Evolutionary conservation across 2,113 vertebrate species (phyloP).

Genomic region (Marcusenius ussheri): DNA sequence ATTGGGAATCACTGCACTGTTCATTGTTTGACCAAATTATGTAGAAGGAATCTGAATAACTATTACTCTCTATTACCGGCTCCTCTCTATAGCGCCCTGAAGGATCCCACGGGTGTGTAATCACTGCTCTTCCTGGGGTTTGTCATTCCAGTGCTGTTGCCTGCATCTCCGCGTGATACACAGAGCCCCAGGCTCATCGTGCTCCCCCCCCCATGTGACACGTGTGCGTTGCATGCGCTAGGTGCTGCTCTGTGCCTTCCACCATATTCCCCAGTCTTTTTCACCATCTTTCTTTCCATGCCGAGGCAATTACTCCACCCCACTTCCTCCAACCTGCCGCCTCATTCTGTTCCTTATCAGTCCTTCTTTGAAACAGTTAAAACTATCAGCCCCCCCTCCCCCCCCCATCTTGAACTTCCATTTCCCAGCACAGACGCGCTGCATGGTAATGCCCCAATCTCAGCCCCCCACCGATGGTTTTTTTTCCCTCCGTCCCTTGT

Average conservation of each 20-base stretch:
- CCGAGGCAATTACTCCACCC: slow-evolving; percentile 26
- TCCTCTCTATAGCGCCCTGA: neutral
- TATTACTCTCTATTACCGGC: neutral
- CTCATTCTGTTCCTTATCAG: slow-evolving; percentile 65
- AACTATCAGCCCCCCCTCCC: slow-evolving; percentile 62
- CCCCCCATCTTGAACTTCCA: slow-evolving; percentile 48
- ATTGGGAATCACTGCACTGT: neutral
- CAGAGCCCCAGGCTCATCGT: slow-evolving; percentile 21
- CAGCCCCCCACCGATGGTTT: slow-evolving; percentile 21
- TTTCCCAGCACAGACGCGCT: slow-evolving; percentile 67
- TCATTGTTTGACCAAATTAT: too few relatives aligned
- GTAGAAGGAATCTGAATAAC: neutral
- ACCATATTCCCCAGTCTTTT: slow-evolving; percentile 36
- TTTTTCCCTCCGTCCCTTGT: neutral
- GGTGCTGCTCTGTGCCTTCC: slow-evolving; percentile 44
- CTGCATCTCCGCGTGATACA: slow-evolving; percentile 35
- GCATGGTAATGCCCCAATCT: slow-evolving; percentile 59
- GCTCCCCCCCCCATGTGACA: slow-evolving; percentile 33
- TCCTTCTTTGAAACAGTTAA: slow-evolving; percentile 73
- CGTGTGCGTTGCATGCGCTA: slow-evolving; percentile 42
- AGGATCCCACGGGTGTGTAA: neutral
- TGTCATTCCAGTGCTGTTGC: slow-evolving; percentile 45
- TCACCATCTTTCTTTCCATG: slow-evolving; percentile 29
- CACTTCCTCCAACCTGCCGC: neutral
- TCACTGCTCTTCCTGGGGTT: slow-evolving; percentile 34